Evolutionary conservation across 2,888 invertebrate genomes (phyloP).

Genomic region (Dicyrtoma fusca): DNA sequence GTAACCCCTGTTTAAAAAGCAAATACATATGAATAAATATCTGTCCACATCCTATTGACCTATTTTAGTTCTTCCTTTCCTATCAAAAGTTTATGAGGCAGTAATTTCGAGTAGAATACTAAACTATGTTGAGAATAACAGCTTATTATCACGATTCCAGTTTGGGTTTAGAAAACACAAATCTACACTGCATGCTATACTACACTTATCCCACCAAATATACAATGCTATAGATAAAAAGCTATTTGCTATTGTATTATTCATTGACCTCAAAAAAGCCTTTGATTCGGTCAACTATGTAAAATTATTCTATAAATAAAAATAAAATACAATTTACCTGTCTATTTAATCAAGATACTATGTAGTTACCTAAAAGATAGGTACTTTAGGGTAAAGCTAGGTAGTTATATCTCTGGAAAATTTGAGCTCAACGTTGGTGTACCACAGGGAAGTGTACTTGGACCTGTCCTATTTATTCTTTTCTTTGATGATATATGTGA

Average conservation of each 20-base stretch:
- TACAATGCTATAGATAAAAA: too few species aligned
- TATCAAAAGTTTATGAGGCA: too few species aligned
- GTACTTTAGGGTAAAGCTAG: neutral
- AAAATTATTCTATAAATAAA: conserved; percentile 4
- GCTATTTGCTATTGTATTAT: neutral
- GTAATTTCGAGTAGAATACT: too few species aligned
- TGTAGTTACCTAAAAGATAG: neutral
- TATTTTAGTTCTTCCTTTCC: too few species aligned
- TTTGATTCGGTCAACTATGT: conserved; percentile 8
- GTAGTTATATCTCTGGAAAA: neutral
- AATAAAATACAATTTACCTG: neutral
- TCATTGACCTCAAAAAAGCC: conserved; percentile 16
- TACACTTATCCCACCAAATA: too few species aligned
- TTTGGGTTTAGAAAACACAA: too few species aligned
- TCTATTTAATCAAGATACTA: neutral
- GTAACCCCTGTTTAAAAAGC: too few species aligned
- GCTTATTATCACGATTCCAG: too few species aligned
- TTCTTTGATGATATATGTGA: conserved; percentile 41
- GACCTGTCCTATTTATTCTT: conserved; percentile 25
- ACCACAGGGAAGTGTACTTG: conserved; percentile 28
- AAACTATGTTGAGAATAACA: too few species aligned
- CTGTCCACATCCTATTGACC: too few species aligned
- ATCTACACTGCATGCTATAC: too few species aligned
- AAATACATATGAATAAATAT: too few species aligned
- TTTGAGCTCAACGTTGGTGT: neutral